These are phyloP conservation scores for Amyelois transitella DNA, from an alignment of 1,140 invertebrate species.

Conservation along the genomic window DNA sequence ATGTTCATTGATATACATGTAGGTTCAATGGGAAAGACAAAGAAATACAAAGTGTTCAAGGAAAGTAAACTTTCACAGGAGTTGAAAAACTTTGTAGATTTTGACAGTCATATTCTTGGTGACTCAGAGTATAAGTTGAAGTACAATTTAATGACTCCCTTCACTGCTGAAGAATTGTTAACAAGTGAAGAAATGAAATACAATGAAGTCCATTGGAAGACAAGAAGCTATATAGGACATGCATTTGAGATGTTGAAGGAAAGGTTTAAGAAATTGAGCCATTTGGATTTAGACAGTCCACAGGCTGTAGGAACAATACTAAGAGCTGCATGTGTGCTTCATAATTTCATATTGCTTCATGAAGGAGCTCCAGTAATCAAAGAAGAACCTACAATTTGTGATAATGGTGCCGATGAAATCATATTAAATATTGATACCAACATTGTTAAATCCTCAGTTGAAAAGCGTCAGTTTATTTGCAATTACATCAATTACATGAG, in stretches of 20 bases:
- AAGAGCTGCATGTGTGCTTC: slow-evolving; percentile 51
- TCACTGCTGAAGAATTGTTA: slow-evolving; percentile 47
- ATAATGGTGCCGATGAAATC: slow-evolving; percentile 50
- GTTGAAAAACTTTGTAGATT: slow-evolving; percentile 52
- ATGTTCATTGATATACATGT: slow-evolving; percentile 57
- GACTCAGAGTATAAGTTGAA: slow-evolving; percentile 54
- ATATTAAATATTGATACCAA: slow-evolving; percentile 37
- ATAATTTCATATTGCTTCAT: slow-evolving; percentile 61
- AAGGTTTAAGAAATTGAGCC: slow-evolving; percentile 53
- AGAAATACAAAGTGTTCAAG: slow-evolving; percentile 52
- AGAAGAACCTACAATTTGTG: slow-evolving; percentile 43
- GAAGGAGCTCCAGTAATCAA: slow-evolving; percentile 51
- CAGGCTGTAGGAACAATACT: slow-evolving; percentile 43
- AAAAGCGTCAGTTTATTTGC: slow-evolving; percentile 63
- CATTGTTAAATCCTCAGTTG: slow-evolving; percentile 49
- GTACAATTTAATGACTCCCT: slow-evolving; percentile 60
- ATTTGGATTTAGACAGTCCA: slow-evolving; percentile 46
- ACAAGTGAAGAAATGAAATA: slow-evolving; percentile 64
- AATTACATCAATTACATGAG: slow-evolving; percentile 65
- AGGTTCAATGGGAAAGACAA: slow-evolving; percentile 43
- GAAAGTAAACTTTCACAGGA: slow-evolving; percentile 46
- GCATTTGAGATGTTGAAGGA: slow-evolving; percentile 57
- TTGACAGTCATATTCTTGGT: slow-evolving; percentile 62
- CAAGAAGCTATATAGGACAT: slow-evolving; percentile 48
- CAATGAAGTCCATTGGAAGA: slow-evolving; percentile 58